phyloP scores from a whole-genome alignment of 2,113 vertebrate species.

The Ramphastos sulfuratus region DNA sequence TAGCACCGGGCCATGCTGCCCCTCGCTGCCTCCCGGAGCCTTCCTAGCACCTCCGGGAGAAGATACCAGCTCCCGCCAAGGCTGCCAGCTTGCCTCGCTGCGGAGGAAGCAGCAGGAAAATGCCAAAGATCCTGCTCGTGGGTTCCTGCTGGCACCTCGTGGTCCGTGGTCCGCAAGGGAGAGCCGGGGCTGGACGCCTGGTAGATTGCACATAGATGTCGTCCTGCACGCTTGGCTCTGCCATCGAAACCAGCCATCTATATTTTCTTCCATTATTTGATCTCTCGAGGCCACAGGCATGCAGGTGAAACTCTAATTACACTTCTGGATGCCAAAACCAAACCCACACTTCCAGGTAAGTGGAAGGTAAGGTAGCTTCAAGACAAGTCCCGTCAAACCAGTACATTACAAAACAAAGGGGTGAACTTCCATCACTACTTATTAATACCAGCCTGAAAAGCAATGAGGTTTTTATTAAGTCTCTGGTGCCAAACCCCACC shows the following conservation, averaged over 20 bases:
- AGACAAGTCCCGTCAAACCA: not conserved
- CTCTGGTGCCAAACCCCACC: not conserved
- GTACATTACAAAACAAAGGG: not conserved
- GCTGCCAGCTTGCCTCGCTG: not conserved
- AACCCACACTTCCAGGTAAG: not conserved
- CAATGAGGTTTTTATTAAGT: not conserved
- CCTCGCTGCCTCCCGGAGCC: not conserved
- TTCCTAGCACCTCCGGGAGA: not conserved
- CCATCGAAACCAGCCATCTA: too few relatives aligned
- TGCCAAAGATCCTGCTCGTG: rapidly evolving
- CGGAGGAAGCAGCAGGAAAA: rapidly evolving
- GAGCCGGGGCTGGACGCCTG: not conserved
- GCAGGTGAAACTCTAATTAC: not conserved
- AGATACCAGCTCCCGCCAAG: rapidly evolving
- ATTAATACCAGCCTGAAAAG: not conserved
- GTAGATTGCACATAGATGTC: rapidly evolving
- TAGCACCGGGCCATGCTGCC: too few relatives aligned
- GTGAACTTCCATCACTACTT: not conserved
- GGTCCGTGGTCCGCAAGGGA: rapidly evolving
- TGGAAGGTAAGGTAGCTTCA: too few relatives aligned
- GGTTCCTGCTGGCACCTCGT: not conserved
- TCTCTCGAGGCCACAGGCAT: rapidly evolving
- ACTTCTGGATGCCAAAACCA: not conserved
- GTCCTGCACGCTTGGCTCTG: not conserved
- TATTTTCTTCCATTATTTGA: too few relatives aligned